Evolutionary conservation across 2,113 vertebrate genomes (phyloP).

Genomic region (Butorides virescens): DNA sequence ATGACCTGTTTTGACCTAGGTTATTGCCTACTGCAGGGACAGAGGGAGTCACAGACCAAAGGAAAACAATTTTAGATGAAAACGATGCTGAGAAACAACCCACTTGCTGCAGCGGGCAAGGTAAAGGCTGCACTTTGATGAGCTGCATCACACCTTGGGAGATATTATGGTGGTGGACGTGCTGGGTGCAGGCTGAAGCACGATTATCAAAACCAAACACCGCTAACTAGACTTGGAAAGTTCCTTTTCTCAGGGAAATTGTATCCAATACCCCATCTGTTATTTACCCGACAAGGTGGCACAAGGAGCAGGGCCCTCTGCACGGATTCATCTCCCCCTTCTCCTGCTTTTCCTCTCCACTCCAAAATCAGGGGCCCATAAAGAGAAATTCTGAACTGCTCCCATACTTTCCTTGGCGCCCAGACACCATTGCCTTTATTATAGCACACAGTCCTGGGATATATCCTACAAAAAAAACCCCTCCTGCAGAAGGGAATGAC

Average conservation of each 20-base stretch:
- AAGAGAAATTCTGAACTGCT: background rate
- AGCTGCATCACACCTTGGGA: background rate
- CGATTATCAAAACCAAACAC: background rate
- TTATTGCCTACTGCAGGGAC: background rate
- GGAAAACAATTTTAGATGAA: background rate
- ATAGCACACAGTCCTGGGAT: background rate
- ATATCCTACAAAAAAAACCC: background rate
- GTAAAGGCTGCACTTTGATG: background rate
- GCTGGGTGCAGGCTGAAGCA: background rate
- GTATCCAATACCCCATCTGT: background rate
- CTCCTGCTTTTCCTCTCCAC: background rate
- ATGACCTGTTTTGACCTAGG: background rate
- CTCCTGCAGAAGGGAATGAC: background rate
- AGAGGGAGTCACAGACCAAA: background rate
- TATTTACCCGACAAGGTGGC: background rate
- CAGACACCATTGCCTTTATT: background rate
- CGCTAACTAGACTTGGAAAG: background rate
- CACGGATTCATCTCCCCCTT: background rate
- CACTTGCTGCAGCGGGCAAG: background rate
- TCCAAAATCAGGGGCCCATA: background rate
- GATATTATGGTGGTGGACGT: background rate
- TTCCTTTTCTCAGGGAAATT: background rate
- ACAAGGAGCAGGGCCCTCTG: background rate
- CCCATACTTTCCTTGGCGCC: background rate
- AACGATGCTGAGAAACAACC: background rate